Evolutionary conservation across 2,113 vertebrate species (phyloP).

Genomic region (Aplodontia rufa): DNA sequence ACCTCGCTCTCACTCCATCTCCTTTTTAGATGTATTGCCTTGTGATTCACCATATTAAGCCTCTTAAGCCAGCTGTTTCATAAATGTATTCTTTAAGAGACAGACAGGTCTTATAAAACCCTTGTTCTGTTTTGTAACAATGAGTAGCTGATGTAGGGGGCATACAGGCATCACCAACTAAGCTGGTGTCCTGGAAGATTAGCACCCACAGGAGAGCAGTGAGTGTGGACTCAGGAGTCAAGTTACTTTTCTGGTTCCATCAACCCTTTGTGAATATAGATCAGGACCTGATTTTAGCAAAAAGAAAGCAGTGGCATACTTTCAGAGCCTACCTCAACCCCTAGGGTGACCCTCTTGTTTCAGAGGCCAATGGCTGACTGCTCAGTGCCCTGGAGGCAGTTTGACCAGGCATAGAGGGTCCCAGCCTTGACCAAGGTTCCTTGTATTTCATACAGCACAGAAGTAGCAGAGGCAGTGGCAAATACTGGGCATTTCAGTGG

Average conservation of each 20-base stretch:
- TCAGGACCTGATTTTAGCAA: neutral
- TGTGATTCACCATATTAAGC: neutral
- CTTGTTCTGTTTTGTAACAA: neutral
- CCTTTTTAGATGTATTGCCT: neutral
- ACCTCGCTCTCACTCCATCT: neutral
- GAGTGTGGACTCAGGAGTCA: neutral
- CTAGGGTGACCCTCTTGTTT: neutral
- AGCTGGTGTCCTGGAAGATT: neutral
- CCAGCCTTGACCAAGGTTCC: neutral
- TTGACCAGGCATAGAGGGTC: neutral
- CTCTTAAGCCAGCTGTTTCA: neutral
- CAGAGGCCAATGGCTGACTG: neutral
- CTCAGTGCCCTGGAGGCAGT: neutral
- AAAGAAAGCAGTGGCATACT: neutral
- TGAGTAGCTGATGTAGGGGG: accelerated
- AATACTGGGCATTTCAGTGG: neutral
- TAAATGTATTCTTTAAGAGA: neutral
- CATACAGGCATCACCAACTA: neutral
- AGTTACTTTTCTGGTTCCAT: neutral
- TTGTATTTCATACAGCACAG: neutral
- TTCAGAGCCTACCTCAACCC: neutral
- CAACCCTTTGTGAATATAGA: neutral
- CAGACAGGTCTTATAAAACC: neutral
- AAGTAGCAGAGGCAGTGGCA: neutral
- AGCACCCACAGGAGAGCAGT: neutral